These are phyloP conservation scores for Callyntrura sp. DNA, from an alignment of 2,888 invertebrate species.

Conservation along the genomic window DNA sequence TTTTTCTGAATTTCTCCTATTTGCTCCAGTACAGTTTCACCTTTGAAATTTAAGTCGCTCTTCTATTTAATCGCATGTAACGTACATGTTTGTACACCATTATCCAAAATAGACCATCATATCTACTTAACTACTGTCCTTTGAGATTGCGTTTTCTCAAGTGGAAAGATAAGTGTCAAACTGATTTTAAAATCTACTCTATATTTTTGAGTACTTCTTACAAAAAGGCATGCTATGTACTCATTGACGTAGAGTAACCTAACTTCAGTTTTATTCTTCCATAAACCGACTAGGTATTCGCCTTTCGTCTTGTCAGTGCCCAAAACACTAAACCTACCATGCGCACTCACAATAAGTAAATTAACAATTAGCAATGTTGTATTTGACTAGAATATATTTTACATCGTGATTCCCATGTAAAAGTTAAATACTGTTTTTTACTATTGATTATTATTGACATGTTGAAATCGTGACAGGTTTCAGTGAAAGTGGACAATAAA, in stretches of 20 bases:
- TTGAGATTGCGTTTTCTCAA: neutral
- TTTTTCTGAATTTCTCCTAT: neutral
- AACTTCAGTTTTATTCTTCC: neutral
- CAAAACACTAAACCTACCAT: neutral
- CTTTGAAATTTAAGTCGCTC: neutral
- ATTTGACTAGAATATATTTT: neutral
- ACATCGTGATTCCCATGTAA: neutral
- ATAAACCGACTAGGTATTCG: too few relatives aligned
- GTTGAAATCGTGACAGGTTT: neutral
- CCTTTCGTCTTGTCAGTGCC: too few relatives aligned
- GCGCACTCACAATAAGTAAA: too few relatives aligned
- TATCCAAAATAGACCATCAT: slow-evolving; percentile 17
- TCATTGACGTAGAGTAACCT: neutral
- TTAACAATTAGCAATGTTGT: neutral
- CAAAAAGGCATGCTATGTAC: neutral
- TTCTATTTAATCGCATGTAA: neutral
- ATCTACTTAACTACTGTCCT: neutral
- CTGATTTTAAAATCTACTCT: neutral
- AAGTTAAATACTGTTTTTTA: neutral
- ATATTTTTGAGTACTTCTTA: neutral
- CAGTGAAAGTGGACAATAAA: neutral
- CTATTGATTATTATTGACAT: slow-evolving; percentile 21
- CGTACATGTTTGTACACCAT: neutral
- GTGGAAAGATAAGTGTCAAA: neutral
- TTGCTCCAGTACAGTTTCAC: neutral